A percentile compares a stretch with the other conserved stretches of the same genome.
Evolutionary conservation across 37 sponge, comb jelly and placozoan species (phyloP).

Genomic region (Oopsacas minuta): DNA sequence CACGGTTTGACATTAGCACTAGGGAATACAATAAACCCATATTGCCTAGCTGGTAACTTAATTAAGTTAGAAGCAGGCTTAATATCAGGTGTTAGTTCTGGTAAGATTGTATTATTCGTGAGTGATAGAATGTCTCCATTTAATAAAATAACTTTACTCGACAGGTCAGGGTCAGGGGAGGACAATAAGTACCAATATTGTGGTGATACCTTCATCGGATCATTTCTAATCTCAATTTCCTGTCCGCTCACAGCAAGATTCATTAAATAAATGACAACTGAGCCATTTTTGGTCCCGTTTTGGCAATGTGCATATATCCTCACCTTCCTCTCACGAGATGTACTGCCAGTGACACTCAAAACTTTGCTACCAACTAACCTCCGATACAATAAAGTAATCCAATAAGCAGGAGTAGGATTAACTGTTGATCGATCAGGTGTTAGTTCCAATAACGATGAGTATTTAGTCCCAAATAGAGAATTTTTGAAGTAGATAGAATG

Average conservation of each 20-base stretch:
- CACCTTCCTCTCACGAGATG: background rate
- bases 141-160: background rate
- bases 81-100: background rate
- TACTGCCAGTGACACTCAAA: background rate
- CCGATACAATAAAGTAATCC: background rate
- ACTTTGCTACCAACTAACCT: background rate
- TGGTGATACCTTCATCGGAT: background rate
- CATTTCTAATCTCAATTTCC: background rate
- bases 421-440: background rate
- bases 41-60: background rate
- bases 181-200: background rate
- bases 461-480: background rate
- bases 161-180: background rate
- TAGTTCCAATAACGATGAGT: background rate
- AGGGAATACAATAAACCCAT: conserved; percentile 12
- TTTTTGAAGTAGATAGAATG: conserved; percentile 3
- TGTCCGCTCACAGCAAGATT: background rate
- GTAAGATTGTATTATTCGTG: background rate
- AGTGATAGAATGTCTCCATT: background rate
- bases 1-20: background rate
- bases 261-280: background rate
- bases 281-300: background rate
- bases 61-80: background rate
- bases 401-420: background rate
- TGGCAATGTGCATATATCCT: background rate